Evolutionary conservation across 2,888 invertebrate species (phyloP), one percentile per base, ranked within the genome.

Genomic region (Synanthedon myopaeformis): DNA sequence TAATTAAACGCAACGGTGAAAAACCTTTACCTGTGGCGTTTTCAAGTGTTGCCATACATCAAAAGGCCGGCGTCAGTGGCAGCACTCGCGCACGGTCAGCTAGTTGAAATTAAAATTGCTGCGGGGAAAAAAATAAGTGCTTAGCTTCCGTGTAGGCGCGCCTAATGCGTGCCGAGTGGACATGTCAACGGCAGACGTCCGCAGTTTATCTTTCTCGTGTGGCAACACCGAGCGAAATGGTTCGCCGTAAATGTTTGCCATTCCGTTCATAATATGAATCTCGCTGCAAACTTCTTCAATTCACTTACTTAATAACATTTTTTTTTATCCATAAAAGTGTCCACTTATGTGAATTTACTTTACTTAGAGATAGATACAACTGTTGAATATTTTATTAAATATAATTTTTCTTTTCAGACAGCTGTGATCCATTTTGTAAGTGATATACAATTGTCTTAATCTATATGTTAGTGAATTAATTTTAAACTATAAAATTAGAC

Each of bases 131-230:
- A 82, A 82, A 79, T 78, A 80, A 80, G 81, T 79, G 80, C 82
- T 85, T 82, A 76, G 82, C 76, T 77, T 70, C 75, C 70, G 67
- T 70, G 76, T 70, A 79, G 75, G 81, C 82, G 84, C 73, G 82
- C 70, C 82, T 84, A 83, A 84, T 83, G 78, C 74, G 75, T 61
- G 70, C 68, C 72, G 80, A 83, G 83, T 83, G 83, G 83, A 79
- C 82, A 77, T 76, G 86, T 85, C 85, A 84, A 61, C 66, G 63
- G 66, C 85, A 85, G 83, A 63, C 78, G 68, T 63, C 61, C 74
- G 79, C 79, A 74, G 81, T 86, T 84, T 84, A 82, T 86, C 85
- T 84, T 82, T 70, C 73, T 77, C 74, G 73, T 74, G 78, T 73
- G 71, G 78, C 79, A 75, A 79, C 76, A 75, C 69, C 68, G 75